Conservation (phyloP, 2,888 invertebrate species). For the Didymodactylos carnosus region DNA sequence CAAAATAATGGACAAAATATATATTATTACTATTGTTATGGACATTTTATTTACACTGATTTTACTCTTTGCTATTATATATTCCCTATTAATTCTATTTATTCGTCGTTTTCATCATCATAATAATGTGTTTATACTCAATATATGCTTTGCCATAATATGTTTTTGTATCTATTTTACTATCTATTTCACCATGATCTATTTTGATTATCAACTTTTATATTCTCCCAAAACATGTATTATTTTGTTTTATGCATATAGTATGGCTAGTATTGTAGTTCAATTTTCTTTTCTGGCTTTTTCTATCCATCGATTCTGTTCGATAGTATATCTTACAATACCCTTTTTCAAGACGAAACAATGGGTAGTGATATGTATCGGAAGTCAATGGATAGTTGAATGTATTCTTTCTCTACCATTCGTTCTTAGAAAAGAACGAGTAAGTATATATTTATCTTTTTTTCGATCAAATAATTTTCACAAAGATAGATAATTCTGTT, state of each 20-base stretch:
- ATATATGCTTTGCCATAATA: neutral
- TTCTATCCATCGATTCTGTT: neutral
- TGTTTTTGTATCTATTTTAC: neutral
- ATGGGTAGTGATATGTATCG: neutral
- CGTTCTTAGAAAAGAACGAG: neutral
- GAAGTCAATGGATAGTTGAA: neutral
- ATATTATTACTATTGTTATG: too few species aligned
- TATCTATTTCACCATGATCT: neutral
- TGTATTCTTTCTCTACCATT: neutral
- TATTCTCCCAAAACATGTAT: neutral
- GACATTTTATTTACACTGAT: too few species aligned
- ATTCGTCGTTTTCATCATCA: neutral
- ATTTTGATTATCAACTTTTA: neutral
- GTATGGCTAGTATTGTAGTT: neutral
- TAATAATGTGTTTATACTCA: neutral
- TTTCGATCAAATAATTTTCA: neutral
- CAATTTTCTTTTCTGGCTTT: neutral
- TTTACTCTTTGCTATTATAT: too few species aligned
- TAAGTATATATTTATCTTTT: too few species aligned
- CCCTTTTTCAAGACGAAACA: neutral
- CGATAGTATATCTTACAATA: neutral
- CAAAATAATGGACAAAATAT: too few species aligned
- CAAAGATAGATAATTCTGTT: neutral
- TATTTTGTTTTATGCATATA: neutral
- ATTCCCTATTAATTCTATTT: neutral